These are phyloP conservation scores for Rousettus madagascariensis DNA, from an alignment of 2,797 vertebrate species.

Conservation along the genomic window DNA sequence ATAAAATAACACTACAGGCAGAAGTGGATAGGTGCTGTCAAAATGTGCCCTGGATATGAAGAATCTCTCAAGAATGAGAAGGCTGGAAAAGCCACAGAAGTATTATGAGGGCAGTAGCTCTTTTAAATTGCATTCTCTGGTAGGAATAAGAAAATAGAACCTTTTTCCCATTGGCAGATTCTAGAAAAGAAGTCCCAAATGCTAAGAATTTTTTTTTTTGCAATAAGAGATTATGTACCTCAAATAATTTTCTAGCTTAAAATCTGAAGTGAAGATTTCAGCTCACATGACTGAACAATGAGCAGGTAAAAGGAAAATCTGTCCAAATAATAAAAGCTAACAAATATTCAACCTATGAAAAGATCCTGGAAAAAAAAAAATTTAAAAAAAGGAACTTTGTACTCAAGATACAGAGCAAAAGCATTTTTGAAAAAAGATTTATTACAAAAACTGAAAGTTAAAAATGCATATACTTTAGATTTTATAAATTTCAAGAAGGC, in stretches of 20 bases:
- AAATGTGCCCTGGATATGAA: neutral
- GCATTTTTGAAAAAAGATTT: neutral
- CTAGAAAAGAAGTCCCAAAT: neutral
- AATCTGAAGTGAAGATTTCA: neutral
- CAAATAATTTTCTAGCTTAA: slow-evolving; percentile 30
- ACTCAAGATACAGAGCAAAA: neutral
- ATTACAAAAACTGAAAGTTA: neutral
- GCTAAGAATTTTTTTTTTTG: neutral
- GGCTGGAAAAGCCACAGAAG: neutral
- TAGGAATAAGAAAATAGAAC: neutral
- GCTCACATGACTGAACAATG: neutral
- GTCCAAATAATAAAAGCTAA: neutral
- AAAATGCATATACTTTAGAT: neutral
- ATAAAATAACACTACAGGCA: neutral
- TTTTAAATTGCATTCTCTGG: neutral
- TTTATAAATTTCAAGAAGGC: neutral
- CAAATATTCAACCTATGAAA: neutral
- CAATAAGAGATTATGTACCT: neutral
- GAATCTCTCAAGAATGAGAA: neutral
- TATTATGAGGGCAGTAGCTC: neutral
- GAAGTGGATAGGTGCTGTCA: neutral
- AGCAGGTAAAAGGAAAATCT: neutral
- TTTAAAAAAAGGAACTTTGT: neutral
- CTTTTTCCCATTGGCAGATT: neutral
- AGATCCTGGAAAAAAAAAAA: neutral